These are phyloP conservation scores for Reinhardtius hippoglossoides DNA, from an alignment of 2,113 vertebrate genomes.

Conservation along the genomic window DNA sequence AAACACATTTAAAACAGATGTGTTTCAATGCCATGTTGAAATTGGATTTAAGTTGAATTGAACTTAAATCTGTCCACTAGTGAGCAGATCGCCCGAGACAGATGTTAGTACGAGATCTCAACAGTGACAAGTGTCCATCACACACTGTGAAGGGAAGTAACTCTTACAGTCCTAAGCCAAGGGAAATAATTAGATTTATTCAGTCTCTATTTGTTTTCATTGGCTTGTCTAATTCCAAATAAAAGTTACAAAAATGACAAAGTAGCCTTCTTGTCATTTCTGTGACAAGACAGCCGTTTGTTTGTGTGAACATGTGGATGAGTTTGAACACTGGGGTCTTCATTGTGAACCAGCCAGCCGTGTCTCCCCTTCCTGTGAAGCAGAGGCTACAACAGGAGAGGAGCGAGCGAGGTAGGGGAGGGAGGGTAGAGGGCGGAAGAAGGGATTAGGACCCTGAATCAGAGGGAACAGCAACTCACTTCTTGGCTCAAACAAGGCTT, in stretches of 20 bases:
- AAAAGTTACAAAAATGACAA: conserved; percentile 14
- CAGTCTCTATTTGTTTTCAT: not conserved
- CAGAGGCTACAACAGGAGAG: conserved; percentile 28
- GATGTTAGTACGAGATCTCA: not conserved
- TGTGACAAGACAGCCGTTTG: conserved; percentile 28
- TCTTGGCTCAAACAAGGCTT: conserved; percentile 57
- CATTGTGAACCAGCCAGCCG: conserved; percentile 40
- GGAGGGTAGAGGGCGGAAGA: conserved; percentile 2
- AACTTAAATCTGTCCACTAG: not conserved
- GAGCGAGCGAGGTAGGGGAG: not conserved
- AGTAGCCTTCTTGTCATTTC: not conserved
- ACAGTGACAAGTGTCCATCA: not conserved
- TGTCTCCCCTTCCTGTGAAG: conserved; percentile 64
- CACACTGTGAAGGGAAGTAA: not conserved
- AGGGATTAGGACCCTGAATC: conserved; percentile 63
- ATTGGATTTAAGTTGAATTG: too few relatives aligned
- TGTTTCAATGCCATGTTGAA: not conserved
- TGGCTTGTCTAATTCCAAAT: conserved; percentile 5
- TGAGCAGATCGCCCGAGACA: not conserved
- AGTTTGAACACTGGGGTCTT: conserved; percentile 47
- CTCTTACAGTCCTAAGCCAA: not conserved
- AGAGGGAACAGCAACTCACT: conserved; percentile 48
- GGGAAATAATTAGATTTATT: conserved; percentile 1
- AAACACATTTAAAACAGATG: not conserved
- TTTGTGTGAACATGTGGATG: conserved; percentile 51